Evolutionary conservation across 2,797 vertebrate genomes (phyloP).

Genomic region (Rhodeus uyekii): DNA sequence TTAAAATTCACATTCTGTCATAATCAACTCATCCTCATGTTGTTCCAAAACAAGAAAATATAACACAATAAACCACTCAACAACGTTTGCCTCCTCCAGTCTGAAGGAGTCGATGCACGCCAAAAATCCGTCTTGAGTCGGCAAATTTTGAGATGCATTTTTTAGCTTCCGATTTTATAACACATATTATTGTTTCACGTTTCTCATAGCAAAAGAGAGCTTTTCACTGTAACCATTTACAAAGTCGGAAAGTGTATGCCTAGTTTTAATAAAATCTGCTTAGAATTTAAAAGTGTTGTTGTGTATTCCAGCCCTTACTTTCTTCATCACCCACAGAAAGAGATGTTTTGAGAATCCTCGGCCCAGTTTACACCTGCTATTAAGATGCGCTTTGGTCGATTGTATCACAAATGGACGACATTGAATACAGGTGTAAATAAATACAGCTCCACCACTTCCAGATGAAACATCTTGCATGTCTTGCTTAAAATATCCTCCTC

Average conservation of each 20-base stretch:
- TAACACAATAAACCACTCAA: background rate
- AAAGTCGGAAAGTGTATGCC: background rate
- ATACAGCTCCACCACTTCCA: too few relatives aligned
- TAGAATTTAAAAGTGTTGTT: background rate
- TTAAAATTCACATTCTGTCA: background rate
- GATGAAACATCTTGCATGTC: too few relatives aligned
- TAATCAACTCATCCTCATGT: background rate
- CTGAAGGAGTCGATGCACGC: background rate
- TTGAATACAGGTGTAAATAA: too few relatives aligned
- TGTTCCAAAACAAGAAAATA: background rate
- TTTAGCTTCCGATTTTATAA: background rate
- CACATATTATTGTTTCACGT: background rate
- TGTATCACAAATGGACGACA: too few relatives aligned
- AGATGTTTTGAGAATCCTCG: background rate
- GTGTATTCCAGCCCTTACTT: background rate
- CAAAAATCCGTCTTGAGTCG: background rate
- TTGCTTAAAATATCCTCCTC: too few relatives aligned
- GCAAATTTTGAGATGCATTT: background rate
- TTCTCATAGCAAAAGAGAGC: background rate
- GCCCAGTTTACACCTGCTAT: too few relatives aligned
- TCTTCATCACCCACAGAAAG: background rate
- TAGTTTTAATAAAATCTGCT: background rate
- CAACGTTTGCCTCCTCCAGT: too few relatives aligned
- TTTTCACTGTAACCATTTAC: background rate
- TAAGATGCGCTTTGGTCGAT: too few relatives aligned